phyloP scores from a whole-genome alignment of 1,140 invertebrate species.

The Orchestia grillus region DNA sequence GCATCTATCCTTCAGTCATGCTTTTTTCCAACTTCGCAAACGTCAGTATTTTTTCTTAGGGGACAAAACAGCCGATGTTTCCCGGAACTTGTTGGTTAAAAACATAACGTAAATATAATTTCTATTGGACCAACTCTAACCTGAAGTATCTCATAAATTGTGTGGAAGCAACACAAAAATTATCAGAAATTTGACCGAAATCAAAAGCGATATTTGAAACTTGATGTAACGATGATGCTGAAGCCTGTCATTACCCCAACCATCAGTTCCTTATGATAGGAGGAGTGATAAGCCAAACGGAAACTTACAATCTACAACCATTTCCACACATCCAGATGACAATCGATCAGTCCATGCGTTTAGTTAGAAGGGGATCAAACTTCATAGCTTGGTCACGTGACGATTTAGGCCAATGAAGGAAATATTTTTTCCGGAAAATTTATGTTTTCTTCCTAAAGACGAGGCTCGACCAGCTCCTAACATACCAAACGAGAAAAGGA shows the following conservation, averaged over 20 bases:
- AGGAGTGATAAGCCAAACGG: not conserved
- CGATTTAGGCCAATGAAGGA: not conserved
- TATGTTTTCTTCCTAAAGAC: not conserved
- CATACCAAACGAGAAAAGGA: not conserved
- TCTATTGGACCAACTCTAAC: not conserved
- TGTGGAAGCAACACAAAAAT: not conserved
- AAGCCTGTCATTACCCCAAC: not conserved
- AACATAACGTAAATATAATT: not conserved
- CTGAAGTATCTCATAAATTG: not conserved
- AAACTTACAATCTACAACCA: not conserved
- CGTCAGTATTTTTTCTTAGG: not conserved
- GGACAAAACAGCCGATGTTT: not conserved
- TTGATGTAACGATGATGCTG: not conserved
- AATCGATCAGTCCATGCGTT: not conserved
- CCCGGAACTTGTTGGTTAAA: not conserved
- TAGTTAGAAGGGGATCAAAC: not conserved
- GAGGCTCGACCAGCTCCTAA: not conserved
- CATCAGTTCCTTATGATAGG: not conserved
- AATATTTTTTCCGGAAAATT: not conserved
- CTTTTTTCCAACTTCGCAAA: not conserved
- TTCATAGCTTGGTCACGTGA: not conserved
- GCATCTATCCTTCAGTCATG: not conserved
- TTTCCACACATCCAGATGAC: not conserved
- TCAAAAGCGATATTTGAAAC: not conserved
- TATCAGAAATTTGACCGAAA: not conserved